Percentiles rank a stretch among this genome's conserved stretches.
These are phyloP conservation scores for Drosophila ezoana DNA, from an alignment of 2,888 invertebrate genomes.

Conservation along the genomic window DNA sequence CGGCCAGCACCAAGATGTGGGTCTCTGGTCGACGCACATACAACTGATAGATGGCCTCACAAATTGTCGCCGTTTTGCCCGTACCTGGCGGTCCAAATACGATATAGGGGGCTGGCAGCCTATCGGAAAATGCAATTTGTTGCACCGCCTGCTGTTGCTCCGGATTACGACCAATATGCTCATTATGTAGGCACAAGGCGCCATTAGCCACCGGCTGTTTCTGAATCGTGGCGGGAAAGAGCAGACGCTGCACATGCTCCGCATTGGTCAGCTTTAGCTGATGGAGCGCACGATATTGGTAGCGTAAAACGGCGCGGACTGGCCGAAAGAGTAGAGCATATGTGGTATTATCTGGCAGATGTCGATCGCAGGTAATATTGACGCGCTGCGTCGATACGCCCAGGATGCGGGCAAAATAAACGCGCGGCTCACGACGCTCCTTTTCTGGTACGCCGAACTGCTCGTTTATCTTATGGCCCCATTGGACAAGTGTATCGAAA, in stretches of 20 bases:
- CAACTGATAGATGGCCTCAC: conserved; percentile 89
- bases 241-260: conserved; percentile 55
- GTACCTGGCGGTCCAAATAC: conserved; percentile 90
- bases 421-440: conserved; percentile 50
- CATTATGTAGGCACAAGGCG: conserved; percentile 38
- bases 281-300: conserved; percentile 79
- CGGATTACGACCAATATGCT: conserved; percentile 86
- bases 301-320: conserved; percentile 69
- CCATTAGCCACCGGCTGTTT: conserved; percentile 10
- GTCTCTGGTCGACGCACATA: conserved; percentile 80
- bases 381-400: conserved; percentile 66
- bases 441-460: conserved; percentile 47
- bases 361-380: conserved; percentile 65
- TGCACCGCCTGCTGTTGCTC: conserved; percentile 89
- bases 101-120: conserved; percentile 89
- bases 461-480: conserved; percentile 54
- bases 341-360: conserved; percentile 53
- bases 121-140: conserved; percentile 86
- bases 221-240: conserved; percentile 51
- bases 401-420: conserved; percentile 67
- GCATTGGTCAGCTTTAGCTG: conserved; percentile 41
- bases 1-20: conserved; percentile 88
- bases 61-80: conserved; percentile 90
- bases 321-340: conserved; percentile 75
- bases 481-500: conserved; percentile 46